Evolutionary conservation across 2,888 invertebrate genomes (phyloP), one percentile per base, ranked within the genome.

Genomic region (Protonemura montana): DNA sequence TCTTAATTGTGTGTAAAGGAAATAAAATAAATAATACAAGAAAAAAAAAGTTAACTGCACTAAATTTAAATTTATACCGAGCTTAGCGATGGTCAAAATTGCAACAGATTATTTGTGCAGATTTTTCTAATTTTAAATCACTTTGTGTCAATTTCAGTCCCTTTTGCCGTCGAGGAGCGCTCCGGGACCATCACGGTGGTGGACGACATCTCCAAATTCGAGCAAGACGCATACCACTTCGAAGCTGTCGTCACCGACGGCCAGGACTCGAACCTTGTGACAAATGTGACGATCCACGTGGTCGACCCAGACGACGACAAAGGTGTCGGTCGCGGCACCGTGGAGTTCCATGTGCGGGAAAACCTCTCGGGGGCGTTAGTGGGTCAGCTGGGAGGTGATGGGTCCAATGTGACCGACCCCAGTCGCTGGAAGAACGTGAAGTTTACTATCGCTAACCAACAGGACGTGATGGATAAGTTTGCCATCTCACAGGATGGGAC

Each of bases 111-210:
- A n/a, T n/a, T n/a, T n/a, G n/a, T n/a, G n/a, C n/a, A n/a, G n/a
- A n/a, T n/a, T n/a, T n/a, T n/a, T 41, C 41, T 7, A 41, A 41
- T 41, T 41, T 41, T 13, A 41, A 41, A 41, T 41, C 41, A 13
- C 41, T 13, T 13, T 41, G n/a, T 41, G 59, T 21, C 59, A 13
- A 13, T 59, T 59, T 1, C 91, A 96, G 97, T 97, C n/a, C 98
- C 98, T 3, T 97, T 98, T 91, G 97, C 96, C 2, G 96, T 98
- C 29, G 97, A 97, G 92, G 97, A 97, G 90, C 93, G 95, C 87
- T 96, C 97, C 0, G 98, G 98, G 3, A 96, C 96, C 0, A 97
- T 98, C 82, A 97, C 97, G 0, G 96, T 98, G 0, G 95, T 97
- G 86, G 94, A 96, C 42, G 94, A 95, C 87, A 91, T 97, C 78